These are phyloP conservation scores for Enteromius radiatus DNA, from an alignment of 2,797 vertebrate genomes.

Conservation along the genomic window DNA sequence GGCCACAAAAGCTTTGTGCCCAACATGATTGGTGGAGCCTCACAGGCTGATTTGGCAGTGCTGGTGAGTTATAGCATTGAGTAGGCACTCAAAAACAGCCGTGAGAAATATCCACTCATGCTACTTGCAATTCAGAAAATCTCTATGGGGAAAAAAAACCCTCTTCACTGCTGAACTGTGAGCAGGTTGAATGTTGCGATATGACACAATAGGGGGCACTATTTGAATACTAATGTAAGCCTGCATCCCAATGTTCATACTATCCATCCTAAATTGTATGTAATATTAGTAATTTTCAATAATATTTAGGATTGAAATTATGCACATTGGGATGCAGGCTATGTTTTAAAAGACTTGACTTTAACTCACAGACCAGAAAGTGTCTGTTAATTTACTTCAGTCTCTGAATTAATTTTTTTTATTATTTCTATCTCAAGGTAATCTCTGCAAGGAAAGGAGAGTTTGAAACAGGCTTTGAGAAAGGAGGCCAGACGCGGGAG, in stretches of 20 bases:
- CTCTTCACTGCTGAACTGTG: neutral
- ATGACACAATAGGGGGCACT: constrained; percentile 38
- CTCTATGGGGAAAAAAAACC: no score
- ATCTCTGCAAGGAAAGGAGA: constrained; percentile 98
- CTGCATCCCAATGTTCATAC: no score
- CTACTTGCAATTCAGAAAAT: neutral
- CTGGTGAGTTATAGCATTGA: constrained; percentile 82
- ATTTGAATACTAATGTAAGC: neutral
- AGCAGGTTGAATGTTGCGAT: neutral
- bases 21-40: constrained; percentile 98
- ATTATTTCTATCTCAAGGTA: constrained; percentile 78
- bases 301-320: no score
- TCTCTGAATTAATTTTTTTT: neutral
- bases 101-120: neutral
- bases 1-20: constrained; percentile 99
- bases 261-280: no score
- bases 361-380: neutral
- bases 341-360: neutral
- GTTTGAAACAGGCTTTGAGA: constrained; percentile 98
- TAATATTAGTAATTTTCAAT: no score
- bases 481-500: constrained; percentile 96
- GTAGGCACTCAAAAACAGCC: neutral
- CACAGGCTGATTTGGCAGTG: constrained; percentile 95
- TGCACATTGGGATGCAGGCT: no score
- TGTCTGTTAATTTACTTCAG: neutral